phyloP scores from a whole-genome alignment of 2,113 vertebrate species.

The Smithornis capensis region DNA sequence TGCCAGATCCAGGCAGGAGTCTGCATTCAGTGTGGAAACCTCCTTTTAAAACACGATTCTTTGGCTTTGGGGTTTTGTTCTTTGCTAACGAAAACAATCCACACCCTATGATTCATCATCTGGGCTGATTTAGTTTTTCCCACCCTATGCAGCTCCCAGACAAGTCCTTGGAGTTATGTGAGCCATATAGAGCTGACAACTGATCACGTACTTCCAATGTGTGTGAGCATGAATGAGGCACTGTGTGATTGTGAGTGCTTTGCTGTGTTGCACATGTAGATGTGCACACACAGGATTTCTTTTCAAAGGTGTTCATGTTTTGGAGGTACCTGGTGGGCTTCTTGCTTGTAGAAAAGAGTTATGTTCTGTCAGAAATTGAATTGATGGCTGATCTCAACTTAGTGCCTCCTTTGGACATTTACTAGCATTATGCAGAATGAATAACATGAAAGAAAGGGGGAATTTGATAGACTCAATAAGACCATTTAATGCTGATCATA shows the following conservation, averaged over 20 bases:
- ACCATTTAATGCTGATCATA: not conserved
- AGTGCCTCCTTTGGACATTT: not conserved
- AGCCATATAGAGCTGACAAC: not conserved
- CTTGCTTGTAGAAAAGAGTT: not conserved
- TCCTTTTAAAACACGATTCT: not conserved
- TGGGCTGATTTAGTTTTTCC: not conserved
- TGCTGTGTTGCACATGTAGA: not conserved
- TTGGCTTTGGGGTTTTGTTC: slow-evolving; percentile 2
- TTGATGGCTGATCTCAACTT: not conserved
- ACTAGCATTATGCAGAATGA: not conserved
- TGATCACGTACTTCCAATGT: not conserved
- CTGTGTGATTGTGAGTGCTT: not conserved
- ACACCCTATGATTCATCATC: slow-evolving; percentile 14
- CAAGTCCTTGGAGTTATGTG: not conserved
- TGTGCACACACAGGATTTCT: not conserved
- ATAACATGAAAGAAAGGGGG: too few relatives aligned
- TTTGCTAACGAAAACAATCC: slow-evolving; percentile 20
- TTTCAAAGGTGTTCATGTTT: not conserved
- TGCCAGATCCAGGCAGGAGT: not conserved
- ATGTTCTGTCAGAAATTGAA: not conserved
- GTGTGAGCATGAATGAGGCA: not conserved
- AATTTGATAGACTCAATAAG: not conserved
- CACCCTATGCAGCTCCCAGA: not conserved
- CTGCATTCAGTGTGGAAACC: not conserved
- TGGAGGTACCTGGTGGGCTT: not conserved